Conservation (phyloP, 2,113 vertebrate species). For the Mormoops blainvillei region DNA sequence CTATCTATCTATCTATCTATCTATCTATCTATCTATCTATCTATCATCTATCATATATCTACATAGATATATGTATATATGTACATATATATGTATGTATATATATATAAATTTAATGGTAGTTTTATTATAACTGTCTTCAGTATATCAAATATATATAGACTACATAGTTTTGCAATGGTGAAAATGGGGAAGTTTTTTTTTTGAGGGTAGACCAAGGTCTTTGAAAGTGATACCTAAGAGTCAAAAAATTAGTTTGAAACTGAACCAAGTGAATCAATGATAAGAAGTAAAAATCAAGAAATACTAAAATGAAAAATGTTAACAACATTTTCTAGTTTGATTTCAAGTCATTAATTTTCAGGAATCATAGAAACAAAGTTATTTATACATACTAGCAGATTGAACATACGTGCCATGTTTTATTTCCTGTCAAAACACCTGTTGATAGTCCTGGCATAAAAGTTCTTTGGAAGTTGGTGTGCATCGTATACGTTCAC, state of each 20-base stretch:
- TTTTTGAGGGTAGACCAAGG: neutral
- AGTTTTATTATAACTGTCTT: constrained; percentile 23
- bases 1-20: too few relatives aligned
- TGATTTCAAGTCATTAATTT: neutral
- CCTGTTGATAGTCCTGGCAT: neutral
- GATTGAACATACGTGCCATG: neutral
- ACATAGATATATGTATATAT: too few relatives aligned
- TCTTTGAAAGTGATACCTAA: constrained; percentile 19
- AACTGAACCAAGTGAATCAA: constrained; percentile 68
- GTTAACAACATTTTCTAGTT: constrained; percentile 50
- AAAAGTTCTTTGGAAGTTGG: neutral
- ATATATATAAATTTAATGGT: neutral
- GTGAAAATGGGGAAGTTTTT: neutral
- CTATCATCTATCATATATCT: too few relatives aligned
- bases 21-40: too few relatives aligned
- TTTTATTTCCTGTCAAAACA: constrained; percentile 16
- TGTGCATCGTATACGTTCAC: neutral
- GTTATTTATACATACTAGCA: neutral
- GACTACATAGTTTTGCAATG: neutral
- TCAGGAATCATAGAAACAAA: neutral
- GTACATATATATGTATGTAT: too few relatives aligned
- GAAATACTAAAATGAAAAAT: constrained; percentile 64
- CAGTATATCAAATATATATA: neutral
- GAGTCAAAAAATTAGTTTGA: constrained; percentile 79
- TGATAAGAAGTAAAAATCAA: constrained; percentile 61